phyloP scores from a whole-genome alignment of 2,888 invertebrate genomes.

The Diaphora mendica region DNA sequence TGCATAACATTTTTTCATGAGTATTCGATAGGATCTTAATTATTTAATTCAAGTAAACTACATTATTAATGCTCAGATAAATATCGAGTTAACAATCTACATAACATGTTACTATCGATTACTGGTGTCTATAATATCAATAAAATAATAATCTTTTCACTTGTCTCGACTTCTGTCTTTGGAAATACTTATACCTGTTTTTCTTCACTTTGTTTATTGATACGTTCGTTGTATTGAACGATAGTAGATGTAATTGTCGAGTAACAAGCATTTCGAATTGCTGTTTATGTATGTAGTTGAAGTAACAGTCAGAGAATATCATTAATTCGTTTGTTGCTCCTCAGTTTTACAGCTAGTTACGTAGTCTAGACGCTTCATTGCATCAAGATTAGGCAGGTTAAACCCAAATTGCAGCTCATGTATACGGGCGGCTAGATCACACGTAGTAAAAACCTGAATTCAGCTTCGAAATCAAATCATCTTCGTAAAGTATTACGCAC shows the following conservation, averaged over 20 bases:
- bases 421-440: conserved; percentile 15
- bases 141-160: conserved; percentile 13
- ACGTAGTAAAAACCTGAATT: not conserved
- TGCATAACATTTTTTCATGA: not conserved
- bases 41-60: not conserved
- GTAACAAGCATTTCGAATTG: conserved; percentile 23
- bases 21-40: not conserved
- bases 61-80: conserved; percentile 17
- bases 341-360: conserved; percentile 22
- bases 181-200: conserved; percentile 20
- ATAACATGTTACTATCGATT: conserved; percentile 26
- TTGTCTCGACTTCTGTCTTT: conserved; percentile 21
- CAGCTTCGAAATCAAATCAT: conserved; percentile 14
- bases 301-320: conserved; percentile 24
- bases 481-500: conserved; percentile 12
- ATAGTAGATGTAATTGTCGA: conserved; percentile 24
- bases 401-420: conserved; percentile 36
- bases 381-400: conserved; percentile 36
- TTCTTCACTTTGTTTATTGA: conserved; percentile 25
- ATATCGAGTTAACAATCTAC: conserved; percentile 20
- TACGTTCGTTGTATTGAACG: conserved; percentile 21
- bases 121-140: conserved; percentile 13
- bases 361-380: conserved; percentile 29
- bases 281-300: conserved; percentile 16
- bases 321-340: conserved; percentile 25